These are phyloP conservation scores for Steatocranus sp. DNA, from an alignment of 2,797 vertebrate genomes.

Conservation along the genomic window DNA sequence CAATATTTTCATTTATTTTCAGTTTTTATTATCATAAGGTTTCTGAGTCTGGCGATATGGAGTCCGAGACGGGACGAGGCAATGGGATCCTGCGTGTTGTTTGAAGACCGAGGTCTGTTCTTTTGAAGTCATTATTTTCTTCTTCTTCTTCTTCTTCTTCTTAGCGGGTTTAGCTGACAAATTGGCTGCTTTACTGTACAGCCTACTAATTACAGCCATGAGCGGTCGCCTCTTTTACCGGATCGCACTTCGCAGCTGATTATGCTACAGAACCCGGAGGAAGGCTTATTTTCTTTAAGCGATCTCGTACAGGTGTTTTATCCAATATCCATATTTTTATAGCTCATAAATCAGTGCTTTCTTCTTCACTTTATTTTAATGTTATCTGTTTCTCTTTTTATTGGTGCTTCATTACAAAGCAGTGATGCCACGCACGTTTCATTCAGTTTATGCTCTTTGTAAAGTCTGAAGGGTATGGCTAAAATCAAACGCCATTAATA, in stretches of 20 bases:
- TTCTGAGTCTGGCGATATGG: conserved; percentile 43
- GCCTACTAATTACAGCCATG: not conserved
- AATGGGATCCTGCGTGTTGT: conserved; percentile 23
- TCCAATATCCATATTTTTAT: not conserved
- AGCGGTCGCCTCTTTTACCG: not conserved
- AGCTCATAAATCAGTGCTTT: not conserved
- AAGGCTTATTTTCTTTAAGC: too few species aligned
- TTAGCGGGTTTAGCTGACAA: not conserved
- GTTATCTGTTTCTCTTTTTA: not conserved
- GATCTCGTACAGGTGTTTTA: not conserved
- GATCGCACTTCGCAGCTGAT: not conserved
- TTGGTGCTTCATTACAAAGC: not conserved
- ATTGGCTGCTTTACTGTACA: not conserved
- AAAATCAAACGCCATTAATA: not conserved
- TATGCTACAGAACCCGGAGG: not conserved
- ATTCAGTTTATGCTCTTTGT: not conserved
- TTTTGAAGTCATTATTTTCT: not conserved
- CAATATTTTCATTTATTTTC: not conserved
- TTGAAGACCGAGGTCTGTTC: conserved; percentile 56
- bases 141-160: not conserved
- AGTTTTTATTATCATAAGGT: not conserved
- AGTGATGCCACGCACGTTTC: not conserved
- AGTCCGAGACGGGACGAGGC: conserved; percentile 28
- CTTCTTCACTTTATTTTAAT: not conserved
- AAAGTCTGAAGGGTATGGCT: not conserved